Evolutionary conservation across 2,888 invertebrate species (phyloP).

Genomic region (Rhogogaster chlorosoma): DNA sequence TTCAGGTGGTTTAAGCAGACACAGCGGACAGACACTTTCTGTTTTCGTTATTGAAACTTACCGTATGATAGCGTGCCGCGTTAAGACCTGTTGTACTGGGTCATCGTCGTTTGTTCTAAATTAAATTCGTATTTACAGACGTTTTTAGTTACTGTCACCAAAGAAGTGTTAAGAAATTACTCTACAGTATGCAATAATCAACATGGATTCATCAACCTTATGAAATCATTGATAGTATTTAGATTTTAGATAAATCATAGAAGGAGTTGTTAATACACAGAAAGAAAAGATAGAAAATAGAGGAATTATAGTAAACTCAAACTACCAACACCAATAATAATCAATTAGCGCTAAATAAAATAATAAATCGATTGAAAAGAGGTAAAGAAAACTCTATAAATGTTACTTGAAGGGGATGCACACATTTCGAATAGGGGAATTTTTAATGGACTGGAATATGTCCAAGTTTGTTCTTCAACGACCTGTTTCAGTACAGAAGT

Average conservation of each 20-base stretch:
- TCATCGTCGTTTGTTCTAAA: slow-evolving; percentile 75
- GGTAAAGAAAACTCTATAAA: neutral
- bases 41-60: slow-evolving; percentile 71
- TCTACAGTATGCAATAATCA: neutral
- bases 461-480: too few relatives aligned
- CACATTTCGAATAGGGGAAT: neutral
- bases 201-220: too few relatives aligned
- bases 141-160: slow-evolving; percentile 50
- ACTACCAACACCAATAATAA: neutral
- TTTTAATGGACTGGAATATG: too few relatives aligned
- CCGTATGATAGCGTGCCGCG: slow-evolving; percentile 79
- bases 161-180: slow-evolving; percentile 14
- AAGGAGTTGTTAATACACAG: neutral
- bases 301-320: neutral
- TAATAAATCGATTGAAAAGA: neutral
- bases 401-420: neutral
- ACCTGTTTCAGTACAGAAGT: too few relatives aligned
- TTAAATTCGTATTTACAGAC: slow-evolving; percentile 60
- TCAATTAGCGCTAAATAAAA: neutral
- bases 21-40: slow-evolving; percentile 46
- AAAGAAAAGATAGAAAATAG: neutral
- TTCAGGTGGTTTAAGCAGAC: neutral
- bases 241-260: neutral
- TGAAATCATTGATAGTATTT: neutral
- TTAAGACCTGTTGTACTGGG: slow-evolving; percentile 79